A percentile compares a stretch with the other conserved stretches of the same genome.
Evolutionary conservation across 2,113 vertebrate genomes (phyloP).

Genomic region (Haemorhous mexicanus): DNA sequence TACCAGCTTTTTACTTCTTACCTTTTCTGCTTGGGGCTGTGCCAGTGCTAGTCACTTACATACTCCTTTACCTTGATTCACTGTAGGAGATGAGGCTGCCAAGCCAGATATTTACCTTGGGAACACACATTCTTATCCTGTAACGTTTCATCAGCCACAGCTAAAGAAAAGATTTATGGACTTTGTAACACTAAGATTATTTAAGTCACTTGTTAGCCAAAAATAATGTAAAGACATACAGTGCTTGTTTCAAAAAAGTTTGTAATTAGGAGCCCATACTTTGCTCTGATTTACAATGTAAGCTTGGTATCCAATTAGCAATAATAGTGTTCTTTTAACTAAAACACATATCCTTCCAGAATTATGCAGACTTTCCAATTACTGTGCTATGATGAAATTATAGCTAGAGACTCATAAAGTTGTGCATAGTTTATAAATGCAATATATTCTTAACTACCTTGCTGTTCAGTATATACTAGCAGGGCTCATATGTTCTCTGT

Average conservation of each 20-base stretch:
- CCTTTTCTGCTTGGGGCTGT: conserved; percentile 30
- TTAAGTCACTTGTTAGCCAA: conserved; percentile 72
- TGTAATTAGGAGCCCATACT: conserved; percentile 70
- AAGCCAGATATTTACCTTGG: conserved; percentile 75
- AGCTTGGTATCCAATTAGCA: conserved; percentile 77
- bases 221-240: conserved; percentile 77
- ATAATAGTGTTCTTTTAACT: conserved; percentile 75
- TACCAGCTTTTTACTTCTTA: conserved; percentile 25
- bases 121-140: conserved; percentile 62
- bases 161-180: conserved; percentile 77
- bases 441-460: conserved; percentile 67
- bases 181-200: conserved; percentile 69
- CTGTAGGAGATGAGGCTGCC: conserved; percentile 60
- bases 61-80: conserved; percentile 28
- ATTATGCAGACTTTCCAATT: conserved; percentile 83
- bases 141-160: conserved; percentile 63
- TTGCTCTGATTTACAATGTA: conserved; percentile 73
- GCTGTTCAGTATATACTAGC: conserved; percentile 42
- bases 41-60: conserved; percentile 55
- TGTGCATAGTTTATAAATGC: conserved; percentile 71
- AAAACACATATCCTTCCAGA: conserved; percentile 73
- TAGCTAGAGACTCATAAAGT: conserved; percentile 76
- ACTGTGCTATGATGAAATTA: conserved; percentile 74
- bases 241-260: conserved; percentile 72
- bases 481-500: conserved; percentile 57